Conservation (phyloP, 2,888 invertebrate species). For the Hydropsyche betteni region DNA sequence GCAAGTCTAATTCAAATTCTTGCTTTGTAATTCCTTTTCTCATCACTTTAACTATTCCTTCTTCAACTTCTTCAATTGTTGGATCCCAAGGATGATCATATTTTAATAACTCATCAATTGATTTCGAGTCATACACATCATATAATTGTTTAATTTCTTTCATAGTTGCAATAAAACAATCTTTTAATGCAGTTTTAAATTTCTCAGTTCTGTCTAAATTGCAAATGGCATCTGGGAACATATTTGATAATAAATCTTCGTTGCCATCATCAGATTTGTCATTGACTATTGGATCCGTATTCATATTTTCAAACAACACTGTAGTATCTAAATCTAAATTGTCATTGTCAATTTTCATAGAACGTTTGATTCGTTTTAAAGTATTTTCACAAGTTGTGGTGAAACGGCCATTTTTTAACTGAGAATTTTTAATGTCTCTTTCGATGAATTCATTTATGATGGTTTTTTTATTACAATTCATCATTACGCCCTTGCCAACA, state of each 20-base stretch:
- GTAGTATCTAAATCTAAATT: too few species aligned
- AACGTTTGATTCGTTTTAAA: neutral
- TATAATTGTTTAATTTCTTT: constrained; percentile 15
- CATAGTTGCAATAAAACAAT: too few species aligned
- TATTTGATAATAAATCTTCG: too few species aligned
- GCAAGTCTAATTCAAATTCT: constrained; percentile 43
- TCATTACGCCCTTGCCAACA: neutral
- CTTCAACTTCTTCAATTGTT: constrained; percentile 33
- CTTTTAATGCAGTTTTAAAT: too few species aligned
- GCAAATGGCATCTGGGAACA: too few species aligned
- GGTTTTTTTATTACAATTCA: neutral
- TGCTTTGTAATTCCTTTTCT: constrained; percentile 24
- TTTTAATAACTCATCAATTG: constrained; percentile 1
- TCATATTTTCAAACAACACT: too few species aligned
- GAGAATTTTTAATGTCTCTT: constrained; percentile 8
- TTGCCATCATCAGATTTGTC: too few species aligned
- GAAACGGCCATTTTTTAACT: neutral
- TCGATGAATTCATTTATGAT: constrained; percentile 16
- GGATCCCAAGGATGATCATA: constrained; percentile 28
- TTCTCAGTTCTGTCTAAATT: too few species aligned
- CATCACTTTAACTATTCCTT: constrained; percentile 19
- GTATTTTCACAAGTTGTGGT: constrained; percentile 16
- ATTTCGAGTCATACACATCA: neutral
- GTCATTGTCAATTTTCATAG: neutral
- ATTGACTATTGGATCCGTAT: too few species aligned